Base-by-base conservation (phyloP, 2,888 invertebrate species). In the Agonum fuliginosum region DNA sequence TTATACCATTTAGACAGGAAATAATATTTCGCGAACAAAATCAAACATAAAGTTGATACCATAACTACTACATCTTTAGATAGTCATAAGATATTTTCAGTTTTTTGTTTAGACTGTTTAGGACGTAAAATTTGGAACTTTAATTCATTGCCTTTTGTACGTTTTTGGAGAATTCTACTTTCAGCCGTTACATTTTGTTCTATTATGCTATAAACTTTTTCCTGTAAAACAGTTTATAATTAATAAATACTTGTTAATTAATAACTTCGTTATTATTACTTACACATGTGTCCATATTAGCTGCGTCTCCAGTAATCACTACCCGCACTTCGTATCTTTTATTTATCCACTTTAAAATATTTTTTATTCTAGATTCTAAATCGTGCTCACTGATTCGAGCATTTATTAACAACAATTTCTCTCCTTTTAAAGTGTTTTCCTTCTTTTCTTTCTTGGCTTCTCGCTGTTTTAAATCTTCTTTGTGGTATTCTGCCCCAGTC, bases 281-380 rank as follows among this genome's bases (percentile, higher is more conserved):
- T 84, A 88, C 87, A 78, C 84, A 82, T 83, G 83, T 84, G 65
- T 82, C 86, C 82, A 86, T 86, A 80, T 86, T 87, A 54, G 81
- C 80, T 77, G 84, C 85, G 78, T 88, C 88, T 10, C 89, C 90
- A 81, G 88, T 87, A 75, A 92, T 88, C 30, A 91, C 86, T 58
- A 92, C 87, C 83, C 88, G 87, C 2, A 93, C 91, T 87, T 93
- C 92, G 86, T 91, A 90, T 5, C 88, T 88, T 82, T 93, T 93
- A n/a, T 86, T 86, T 4, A 93, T 82, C 88, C 93, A 91, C 86
- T 93, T 93, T 0, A 86, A 79, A 81, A 93, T 91, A 83, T 92
- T 92, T 78, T 91, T 92, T 0, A 92, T 85, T 78, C 90, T 88
- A 4, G 91, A 90, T 83, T 89, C 87, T 48, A 94, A 88, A 86